These are phyloP conservation scores for Sebastes flavidus DNA, from an alignment of 2,797 vertebrate genomes.

Conservation along the genomic window DNA sequence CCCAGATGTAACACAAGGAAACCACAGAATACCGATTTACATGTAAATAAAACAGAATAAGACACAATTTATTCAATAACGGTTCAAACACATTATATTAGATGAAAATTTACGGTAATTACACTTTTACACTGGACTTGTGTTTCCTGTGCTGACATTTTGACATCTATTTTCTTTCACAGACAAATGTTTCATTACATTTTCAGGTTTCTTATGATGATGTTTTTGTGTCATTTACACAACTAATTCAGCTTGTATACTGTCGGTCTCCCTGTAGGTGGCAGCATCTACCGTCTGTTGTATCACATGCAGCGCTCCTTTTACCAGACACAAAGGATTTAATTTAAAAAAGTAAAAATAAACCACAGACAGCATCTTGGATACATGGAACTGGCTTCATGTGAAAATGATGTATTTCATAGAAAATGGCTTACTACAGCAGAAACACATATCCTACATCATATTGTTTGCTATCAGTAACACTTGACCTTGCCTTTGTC, in stretches of 20 bases:
- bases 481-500: conserved; percentile 62
- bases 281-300: conserved; percentile 56
- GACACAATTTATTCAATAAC: background rate
- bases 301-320: background rate
- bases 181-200: background rate
- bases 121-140: background rate
- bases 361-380: background rate
- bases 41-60: background rate
- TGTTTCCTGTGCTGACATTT: background rate
- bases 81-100: background rate
- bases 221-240: background rate
- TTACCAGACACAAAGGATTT: background rate
- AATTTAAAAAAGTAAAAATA: background rate
- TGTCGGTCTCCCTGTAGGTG: conserved; percentile 53
- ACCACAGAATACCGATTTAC: background rate
- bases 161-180: background rate
- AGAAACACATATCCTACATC: background rate
- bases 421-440: conserved; percentile 6
- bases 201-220: background rate
- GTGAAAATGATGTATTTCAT: background rate
- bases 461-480: conserved; percentile 11
- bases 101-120: background rate
- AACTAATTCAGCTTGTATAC: background rate
- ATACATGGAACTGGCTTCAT: background rate
- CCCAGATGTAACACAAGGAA: background rate